These are phyloP conservation scores for Tinamus major DNA, from an alignment of 2,797 vertebrate species.

Conservation along the genomic window DNA sequence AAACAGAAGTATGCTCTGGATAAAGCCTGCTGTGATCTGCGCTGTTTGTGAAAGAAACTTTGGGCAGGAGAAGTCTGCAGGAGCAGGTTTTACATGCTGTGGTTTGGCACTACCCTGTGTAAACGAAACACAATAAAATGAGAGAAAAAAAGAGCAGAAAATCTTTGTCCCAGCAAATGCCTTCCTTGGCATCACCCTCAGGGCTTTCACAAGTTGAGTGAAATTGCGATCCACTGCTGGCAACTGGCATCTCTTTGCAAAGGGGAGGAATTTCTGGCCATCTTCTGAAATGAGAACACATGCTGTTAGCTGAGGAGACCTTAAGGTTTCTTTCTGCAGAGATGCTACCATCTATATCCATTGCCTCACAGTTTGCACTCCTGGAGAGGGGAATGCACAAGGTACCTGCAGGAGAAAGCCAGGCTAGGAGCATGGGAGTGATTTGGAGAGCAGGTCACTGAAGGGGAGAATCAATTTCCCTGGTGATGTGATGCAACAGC, in stretches of 20 bases:
- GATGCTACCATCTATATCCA: not conserved
- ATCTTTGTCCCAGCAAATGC: not conserved
- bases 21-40: not conserved
- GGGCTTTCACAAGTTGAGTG: not conserved
- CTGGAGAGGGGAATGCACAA: not conserved
- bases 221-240: accelerated
- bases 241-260: not conserved
- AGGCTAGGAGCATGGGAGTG: not conserved
- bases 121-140: not conserved
- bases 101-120: not conserved
- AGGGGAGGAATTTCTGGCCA: not conserved
- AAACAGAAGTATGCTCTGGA: not conserved
- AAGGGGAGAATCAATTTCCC: not conserved
- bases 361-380: not conserved
- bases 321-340: not conserved
- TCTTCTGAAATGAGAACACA: not conserved
- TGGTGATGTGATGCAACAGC: not conserved
- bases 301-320: not conserved
- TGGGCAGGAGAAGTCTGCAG: not conserved
- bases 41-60: not conserved
- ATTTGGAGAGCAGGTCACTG: not conserved
- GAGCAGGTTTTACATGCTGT: not conserved
- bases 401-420: not conserved
- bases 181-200: not conserved
- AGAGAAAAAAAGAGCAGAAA: not conserved